Evolutionary conservation across 2,113 vertebrate genomes (phyloP).

Genomic region (human (Homo sapiens)): DNA sequence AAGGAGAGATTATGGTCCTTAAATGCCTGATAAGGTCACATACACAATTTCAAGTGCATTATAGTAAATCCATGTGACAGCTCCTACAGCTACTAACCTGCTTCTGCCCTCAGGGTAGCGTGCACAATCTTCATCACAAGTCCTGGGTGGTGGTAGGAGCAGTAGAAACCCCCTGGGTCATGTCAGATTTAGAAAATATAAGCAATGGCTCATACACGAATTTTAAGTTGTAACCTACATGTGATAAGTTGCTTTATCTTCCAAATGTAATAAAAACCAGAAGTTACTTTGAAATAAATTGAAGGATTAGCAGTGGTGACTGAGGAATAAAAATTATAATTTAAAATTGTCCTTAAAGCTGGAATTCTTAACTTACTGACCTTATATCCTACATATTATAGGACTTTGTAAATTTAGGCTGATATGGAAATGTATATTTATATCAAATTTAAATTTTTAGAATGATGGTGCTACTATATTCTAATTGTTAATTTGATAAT

Average conservation of each 20-base stretch:
- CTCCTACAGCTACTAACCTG: not conserved
- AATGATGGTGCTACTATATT: not conserved
- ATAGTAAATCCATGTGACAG: conserved; percentile 13
- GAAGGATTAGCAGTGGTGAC: not conserved
- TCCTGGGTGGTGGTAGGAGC: not conserved
- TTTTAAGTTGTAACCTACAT: conserved; percentile 6
- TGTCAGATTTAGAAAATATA: conserved; percentile 31
- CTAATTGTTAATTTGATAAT: not conserved
- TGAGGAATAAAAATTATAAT: not conserved
- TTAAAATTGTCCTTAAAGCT: not conserved
- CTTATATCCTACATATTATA: not conserved
- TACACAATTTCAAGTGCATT: not conserved
- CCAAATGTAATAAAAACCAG: not conserved
- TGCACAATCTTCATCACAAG: not conserved
- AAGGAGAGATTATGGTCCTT: not conserved
- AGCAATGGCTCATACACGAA: not conserved
- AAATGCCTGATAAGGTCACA: not conserved
- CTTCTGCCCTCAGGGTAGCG: accelerated
- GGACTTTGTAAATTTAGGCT: not conserved
- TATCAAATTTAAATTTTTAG: not conserved
- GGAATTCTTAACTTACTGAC: not conserved
- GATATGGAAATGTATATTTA: not conserved
- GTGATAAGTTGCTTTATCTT: not conserved
- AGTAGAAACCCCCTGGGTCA: not conserved
- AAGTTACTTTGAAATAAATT: not conserved